Evolutionary conservation across 2,797 vertebrate species (phyloP), one percentile per base, ranked within the genome.

Genomic region (Amblyraja radiata): DNA sequence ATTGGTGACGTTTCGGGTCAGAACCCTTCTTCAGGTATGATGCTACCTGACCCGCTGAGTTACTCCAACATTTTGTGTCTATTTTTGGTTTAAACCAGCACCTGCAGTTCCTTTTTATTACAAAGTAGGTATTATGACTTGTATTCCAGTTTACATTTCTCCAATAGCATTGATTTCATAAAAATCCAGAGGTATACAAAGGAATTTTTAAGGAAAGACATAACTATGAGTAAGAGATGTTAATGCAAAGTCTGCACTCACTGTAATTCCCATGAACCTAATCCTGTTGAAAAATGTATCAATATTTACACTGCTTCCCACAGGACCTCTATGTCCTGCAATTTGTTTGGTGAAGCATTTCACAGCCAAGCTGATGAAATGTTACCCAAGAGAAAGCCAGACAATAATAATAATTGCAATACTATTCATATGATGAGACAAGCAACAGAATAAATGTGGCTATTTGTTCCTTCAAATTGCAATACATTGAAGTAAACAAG

Each of bases 291-390:
- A 88, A 88, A 36, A 68, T 21, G 32, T 10, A 68, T 68, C 65
- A 36, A 36, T 68, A 36, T 65, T 88, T 68, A 68, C 84, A 88
- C 6, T 68, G 61, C 14, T 16, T 88, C 61, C 84, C 84, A n/a
- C 65, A 65, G 28, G 61, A 36, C 7, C 81, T 84, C 54, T 84
- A 84, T n/a, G 25, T 28, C 14, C 84, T 88, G 16, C 3, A 36
- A 9, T 88, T 88, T 10, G 36, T 68, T 88, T 68, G 36, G 61
- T 36, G 63, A 63, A 32, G 58, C 3, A 7, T 88, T 63, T 14
- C 32, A 78, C 32, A 78, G 77, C 77, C 77, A 78, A 1, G 32
- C 77, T 78, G 77, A 86, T 68, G 84, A 88, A 88, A 88, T 88
- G n/a, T 36, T 68, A 68, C 16, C 61, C 63, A 88, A 88, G 84